Base-by-base conservation (phyloP, 2,888 invertebrate genomes). In the Calameuta pallipes region DNA sequence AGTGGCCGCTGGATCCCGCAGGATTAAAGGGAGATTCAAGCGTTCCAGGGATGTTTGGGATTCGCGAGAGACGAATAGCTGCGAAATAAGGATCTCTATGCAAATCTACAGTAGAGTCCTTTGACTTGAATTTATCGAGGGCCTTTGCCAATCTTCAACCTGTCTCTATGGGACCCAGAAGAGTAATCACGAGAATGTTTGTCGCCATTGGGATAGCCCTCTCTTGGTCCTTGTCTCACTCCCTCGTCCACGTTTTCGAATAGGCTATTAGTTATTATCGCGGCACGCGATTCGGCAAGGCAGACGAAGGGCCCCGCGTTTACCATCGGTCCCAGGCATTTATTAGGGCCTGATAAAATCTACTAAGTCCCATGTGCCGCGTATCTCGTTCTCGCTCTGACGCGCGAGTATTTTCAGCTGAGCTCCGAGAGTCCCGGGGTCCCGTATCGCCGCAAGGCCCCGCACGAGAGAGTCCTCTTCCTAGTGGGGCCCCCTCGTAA, bases 61-160 rank as follows among this genome's bases (percentile, higher is more conserved):
- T 76, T 37, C 35, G 75, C 69, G 70, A 31, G 80, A 83, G 86
- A 86, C 85, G 86, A 87, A 87, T 86, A 85, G 84, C 80, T 78
- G 56, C 79, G 83, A 87, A 88, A 85, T 88, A 85, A 87, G 85
- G 86, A 85, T 85, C 79, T 83, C 82, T 83, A 88, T 88, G 87
- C 85, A 87, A 89, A 88, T 87, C 81, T 80, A 77, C 41, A 31
- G 71, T 70, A 15, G 76, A 77, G 76, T 79, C 74, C 71, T 77
- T 81, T 79, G 75, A 79, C 80, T 80, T 80, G 82, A 81, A 85
- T 86, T 87, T 85, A 85, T 86, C 81, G 83, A 79, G 71, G 34
- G 23, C 1, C 23, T 31, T 34, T 23, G 56, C 56, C 56, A 56
- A 56, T 56, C 56, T 23, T 56, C 23, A 56, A 56, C 9, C 23